Percentiles rank a stretch among this genome's conserved stretches.
Evolutionary conservation across 1,140 invertebrate genomes (phyloP).

Genomic region (Papilio helenus): DNA sequence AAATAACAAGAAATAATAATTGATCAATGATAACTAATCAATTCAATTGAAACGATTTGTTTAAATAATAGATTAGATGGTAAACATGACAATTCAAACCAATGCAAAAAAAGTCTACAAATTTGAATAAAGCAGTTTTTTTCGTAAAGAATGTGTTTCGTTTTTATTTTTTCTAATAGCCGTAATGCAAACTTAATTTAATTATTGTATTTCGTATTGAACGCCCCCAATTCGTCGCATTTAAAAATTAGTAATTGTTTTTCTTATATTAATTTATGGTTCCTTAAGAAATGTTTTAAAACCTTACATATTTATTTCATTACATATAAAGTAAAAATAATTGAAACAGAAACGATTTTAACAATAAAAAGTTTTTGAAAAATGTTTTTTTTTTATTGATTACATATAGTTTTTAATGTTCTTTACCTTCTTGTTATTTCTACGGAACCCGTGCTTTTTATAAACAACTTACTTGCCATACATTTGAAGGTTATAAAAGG

Average conservation of each 20-base stretch:
- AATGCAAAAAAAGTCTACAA: no score
- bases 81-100: no score
- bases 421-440: not conserved
- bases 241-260: not conserved
- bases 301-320: not conserved
- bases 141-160: not conserved
- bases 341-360: no score
- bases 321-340: no score
- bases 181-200: not conserved
- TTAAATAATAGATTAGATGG: no score
- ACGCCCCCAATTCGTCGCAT: not conserved
- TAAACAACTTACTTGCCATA: not conserved
- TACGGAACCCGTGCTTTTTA: not conserved
- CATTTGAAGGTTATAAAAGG: constrained; percentile 2
- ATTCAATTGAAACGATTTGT: no score
- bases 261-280: constrained; percentile 17
- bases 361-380: no score
- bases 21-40: not conserved
- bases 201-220: not conserved
- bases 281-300: not conserved
- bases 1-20: not conserved
- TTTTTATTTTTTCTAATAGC: constrained; percentile 7
- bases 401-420: no score
- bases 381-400: no score
- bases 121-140: no score